Conservation (phyloP, 2,113 vertebrate genomes). For the Salvelinus namaycush region DNA sequence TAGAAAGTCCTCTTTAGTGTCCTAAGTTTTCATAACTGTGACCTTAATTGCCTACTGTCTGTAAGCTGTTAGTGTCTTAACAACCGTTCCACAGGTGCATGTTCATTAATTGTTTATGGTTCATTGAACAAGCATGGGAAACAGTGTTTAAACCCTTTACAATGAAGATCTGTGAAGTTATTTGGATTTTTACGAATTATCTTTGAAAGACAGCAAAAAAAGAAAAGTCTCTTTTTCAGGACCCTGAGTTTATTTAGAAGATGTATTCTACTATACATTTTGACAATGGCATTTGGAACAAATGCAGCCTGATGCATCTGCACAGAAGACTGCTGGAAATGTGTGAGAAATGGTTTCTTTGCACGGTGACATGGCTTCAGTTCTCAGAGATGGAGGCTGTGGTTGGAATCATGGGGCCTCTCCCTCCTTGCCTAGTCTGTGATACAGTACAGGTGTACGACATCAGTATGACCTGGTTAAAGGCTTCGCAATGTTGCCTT, state of each 20-base stretch:
- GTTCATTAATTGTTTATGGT: too few species aligned
- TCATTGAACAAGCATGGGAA: too few species aligned
- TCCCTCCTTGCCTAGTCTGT: background rate
- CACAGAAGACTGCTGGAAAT: background rate
- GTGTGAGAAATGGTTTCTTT: background rate
- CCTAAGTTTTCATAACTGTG: too few species aligned
- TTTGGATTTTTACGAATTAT: too few species aligned
- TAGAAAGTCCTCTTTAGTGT: too few species aligned
- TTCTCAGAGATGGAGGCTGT: background rate
- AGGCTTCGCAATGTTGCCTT: background rate
- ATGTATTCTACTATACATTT: conserved; percentile 33
- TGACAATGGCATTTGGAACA: conserved; percentile 31
- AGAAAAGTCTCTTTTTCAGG: too few species aligned
- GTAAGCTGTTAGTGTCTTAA: too few species aligned
- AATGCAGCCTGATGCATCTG: background rate
- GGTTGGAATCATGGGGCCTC: background rate
- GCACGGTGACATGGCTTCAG: background rate
- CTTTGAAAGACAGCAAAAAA: too few species aligned
- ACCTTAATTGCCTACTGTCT: too few species aligned
- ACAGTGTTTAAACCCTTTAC: too few species aligned
- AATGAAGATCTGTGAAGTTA: too few species aligned
- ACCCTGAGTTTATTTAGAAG: conserved; percentile 15
- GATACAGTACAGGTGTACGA: background rate
- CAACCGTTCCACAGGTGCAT: too few species aligned
- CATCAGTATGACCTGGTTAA: background rate